Evolutionary conservation across 2,113 vertebrate genomes (phyloP).

Genomic region (Xiphophorus maculatus): DNA sequence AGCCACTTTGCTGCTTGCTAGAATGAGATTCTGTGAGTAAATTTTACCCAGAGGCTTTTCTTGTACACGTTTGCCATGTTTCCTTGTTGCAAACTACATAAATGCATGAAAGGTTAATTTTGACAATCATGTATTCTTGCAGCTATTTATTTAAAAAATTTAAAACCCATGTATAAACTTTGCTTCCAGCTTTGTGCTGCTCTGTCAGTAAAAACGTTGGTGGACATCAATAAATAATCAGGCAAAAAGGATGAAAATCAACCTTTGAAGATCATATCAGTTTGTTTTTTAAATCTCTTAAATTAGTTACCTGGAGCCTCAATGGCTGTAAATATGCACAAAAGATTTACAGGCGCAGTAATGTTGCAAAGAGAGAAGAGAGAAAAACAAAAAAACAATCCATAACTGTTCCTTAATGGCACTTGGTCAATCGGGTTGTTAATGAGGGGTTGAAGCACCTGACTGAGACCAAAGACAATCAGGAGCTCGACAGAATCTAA

Average conservation of each 20-base stretch:
- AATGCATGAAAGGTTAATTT: no score
- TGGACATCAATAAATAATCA: not conserved
- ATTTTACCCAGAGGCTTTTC: no score
- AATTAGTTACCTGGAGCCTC: not conserved
- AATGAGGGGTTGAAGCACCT: constrained; percentile 56
- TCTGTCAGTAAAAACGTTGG: not conserved
- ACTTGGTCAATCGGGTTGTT: constrained; percentile 64
- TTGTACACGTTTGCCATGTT: not conserved
- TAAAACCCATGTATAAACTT: no score
- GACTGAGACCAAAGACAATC: constrained; percentile 26
- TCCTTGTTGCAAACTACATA: not conserved
- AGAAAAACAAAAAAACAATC: constrained; percentile 48
- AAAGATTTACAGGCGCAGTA: constrained; percentile 38
- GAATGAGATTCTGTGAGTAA: not conserved
- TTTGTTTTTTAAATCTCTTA: not conserved
- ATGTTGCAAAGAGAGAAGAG: constrained; percentile 56
- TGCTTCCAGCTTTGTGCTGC: not conserved
- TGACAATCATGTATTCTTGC: no score
- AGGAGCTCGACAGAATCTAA: constrained; percentile 39
- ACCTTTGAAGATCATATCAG: not conserved
- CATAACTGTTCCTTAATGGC: constrained; percentile 65
- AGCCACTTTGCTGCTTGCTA: not conserved
- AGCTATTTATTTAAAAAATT: no score
- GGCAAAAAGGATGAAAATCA: not conserved
- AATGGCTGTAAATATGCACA: constrained; percentile 5